Percentiles rank a stretch among this genome's conserved stretches.
These are phyloP conservation scores for Campoletis sonorensis DNA, from an alignment of 1,140 invertebrate species.

Conservation along the genomic window DNA sequence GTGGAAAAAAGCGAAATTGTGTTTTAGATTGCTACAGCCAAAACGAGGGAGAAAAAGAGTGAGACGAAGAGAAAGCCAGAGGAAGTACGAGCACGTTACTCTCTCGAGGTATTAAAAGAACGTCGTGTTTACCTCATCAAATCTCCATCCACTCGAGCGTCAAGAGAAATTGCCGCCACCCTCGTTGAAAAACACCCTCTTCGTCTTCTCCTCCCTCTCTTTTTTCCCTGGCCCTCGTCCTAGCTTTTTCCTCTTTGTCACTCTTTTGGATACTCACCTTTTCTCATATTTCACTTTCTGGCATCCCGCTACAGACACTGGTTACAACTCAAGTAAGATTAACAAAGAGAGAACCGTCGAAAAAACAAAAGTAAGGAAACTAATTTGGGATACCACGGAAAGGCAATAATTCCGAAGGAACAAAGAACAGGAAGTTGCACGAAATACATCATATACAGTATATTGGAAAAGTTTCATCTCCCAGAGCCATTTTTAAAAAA, in stretches of 20 bases:
- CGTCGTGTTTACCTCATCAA: conserved; percentile 63
- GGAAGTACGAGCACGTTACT: conserved; percentile 11
- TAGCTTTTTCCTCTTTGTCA: neutral
- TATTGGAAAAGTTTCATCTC: no score
- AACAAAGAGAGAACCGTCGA: conserved; percentile 54
- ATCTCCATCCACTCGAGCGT: conserved; percentile 55
- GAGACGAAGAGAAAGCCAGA: conserved; percentile 11
- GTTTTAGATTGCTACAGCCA: conserved; percentile 10
- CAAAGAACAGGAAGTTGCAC: conserved; percentile 1
- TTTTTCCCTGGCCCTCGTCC: neutral
- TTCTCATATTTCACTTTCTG: neutral
- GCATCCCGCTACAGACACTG: neutral
- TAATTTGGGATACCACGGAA: conserved; percentile 7
- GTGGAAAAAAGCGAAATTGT: conserved; percentile 18
- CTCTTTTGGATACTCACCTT: neutral
- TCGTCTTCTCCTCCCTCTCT: no score
- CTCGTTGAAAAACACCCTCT: neutral
- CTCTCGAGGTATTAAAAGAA: conserved; percentile 45
- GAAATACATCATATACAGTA: neutral
- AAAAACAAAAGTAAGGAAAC: conserved; percentile 22
- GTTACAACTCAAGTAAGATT: conserved; percentile 51
- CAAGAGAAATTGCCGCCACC: conserved; percentile 28
- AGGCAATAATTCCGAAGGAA: neutral
- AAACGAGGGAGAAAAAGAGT: conserved; percentile 10
- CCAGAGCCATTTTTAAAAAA: no score